Conservation (phyloP, 2,797 vertebrate species). For the Syncerus caffer region DNA sequence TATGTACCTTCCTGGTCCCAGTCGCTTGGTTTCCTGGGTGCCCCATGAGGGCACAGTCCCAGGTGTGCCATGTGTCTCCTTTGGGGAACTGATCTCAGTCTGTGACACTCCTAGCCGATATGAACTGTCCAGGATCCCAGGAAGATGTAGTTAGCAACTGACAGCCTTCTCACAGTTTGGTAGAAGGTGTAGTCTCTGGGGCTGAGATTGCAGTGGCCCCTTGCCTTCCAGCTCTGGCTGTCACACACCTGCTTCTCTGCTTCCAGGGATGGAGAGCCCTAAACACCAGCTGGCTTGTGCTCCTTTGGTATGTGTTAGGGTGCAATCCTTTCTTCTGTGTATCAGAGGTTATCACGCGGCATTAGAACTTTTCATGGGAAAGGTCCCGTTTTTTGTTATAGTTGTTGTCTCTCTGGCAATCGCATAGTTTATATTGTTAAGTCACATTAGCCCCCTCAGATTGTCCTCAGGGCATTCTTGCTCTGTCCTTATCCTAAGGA, state of each 20-base stretch:
- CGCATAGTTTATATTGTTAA: background rate
- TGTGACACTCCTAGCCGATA: background rate
- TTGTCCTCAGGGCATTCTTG: background rate
- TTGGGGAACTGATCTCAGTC: background rate
- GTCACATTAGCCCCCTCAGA: background rate
- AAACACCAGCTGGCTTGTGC: background rate
- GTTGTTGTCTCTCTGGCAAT: background rate
- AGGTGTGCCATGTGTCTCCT: background rate
- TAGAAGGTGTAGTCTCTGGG: background rate
- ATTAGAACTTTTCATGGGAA: background rate
- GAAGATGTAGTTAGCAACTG: background rate
- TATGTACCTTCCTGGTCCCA: background rate
- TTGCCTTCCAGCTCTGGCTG: background rate
- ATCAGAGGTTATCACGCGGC: background rate
- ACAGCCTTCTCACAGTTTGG: background rate
- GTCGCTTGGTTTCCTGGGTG: accelerated
- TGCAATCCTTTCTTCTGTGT: background rate
- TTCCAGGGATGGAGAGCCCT: background rate
- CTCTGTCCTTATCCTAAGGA: background rate
- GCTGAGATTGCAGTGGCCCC: background rate
- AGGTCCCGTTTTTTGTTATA: background rate
- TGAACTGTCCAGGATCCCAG: background rate
- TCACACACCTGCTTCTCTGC: background rate
- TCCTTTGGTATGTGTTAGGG: background rate
- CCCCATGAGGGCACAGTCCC: background rate